phyloP scores from a whole-genome alignment of 30 jellyfish, hydroid and myxozoan species.

The Hydractinia echinata region DNA sequence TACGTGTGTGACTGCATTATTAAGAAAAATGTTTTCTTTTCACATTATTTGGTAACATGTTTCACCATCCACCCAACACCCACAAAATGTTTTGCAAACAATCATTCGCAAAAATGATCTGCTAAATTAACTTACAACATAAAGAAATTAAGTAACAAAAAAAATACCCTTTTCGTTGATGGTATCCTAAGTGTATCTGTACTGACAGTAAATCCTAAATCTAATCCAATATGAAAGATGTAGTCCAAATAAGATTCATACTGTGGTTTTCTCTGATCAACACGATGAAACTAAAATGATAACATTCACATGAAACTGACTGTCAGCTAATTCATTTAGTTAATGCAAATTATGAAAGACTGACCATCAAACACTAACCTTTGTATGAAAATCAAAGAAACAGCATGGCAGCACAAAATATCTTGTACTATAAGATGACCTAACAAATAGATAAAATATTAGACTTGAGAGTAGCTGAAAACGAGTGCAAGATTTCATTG shows the following conservation, averaged over 20 bases:
- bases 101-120: too few relatives aligned
- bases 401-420: conserved; percentile 94
- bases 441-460: conserved; percentile 3
- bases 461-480: neutral
- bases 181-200: conserved; percentile 86
- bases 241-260: conserved; percentile 60
- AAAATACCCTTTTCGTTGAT: conserved; percentile 80
- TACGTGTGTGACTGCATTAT: too few relatives aligned
- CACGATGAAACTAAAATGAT: conserved; percentile 56
- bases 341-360: neutral
- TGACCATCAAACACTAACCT: conserved; percentile 39
- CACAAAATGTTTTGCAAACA: too few relatives aligned
- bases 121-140: neutral
- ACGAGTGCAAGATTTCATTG: too few relatives aligned
- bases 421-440: conserved; percentile 70
- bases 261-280: conserved; percentile 60
- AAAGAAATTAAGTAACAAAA: neutral
- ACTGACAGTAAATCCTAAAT: conserved; percentile 68
- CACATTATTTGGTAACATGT: too few relatives aligned
- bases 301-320: neutral
- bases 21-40: too few relatives aligned
- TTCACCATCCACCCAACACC: too few relatives aligned
- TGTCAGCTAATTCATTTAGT: neutral
- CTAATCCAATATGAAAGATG: conserved; percentile 61
- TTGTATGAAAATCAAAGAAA: conserved; percentile 74